Base-by-base conservation (phyloP, 1,140 invertebrate genomes). In the Lordiphosa mommai region DNA sequence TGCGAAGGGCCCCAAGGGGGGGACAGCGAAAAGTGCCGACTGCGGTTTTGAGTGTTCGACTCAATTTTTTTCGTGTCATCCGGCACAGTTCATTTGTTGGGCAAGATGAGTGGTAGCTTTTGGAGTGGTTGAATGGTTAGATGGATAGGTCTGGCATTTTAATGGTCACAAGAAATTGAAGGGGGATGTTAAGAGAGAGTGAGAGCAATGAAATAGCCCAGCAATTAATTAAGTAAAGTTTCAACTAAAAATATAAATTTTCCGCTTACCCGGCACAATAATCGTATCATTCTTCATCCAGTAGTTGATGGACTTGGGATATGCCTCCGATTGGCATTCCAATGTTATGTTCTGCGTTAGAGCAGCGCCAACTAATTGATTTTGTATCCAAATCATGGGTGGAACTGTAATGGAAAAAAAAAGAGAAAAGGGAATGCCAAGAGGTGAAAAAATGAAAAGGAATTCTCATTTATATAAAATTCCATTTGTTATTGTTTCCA, bases 271-370 rank as follows among this genome's bases (percentile, higher is more conserved):
- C 90, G 94, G 93, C 72, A 94, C 92, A 86, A 96, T 95, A 76
- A 95, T 95, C 84, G 94, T 93, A 51, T 94, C 93, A 72, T 94
- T 93, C 77, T 95, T 93, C 47, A 93, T 95, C 95, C 95, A 96
- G 88, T 95, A 96, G 89, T 96, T 95, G 64, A 96, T 96, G 43
- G 95, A 95, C 88, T 94, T 95, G 36, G 95, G 95, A 90, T 93
- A 96, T 32, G 95, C 95, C 90, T 96, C 95, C 9, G 95, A 96
- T 86, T 95, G 92, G 84, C 95, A 96, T 88, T 96, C 94, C 48
- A 96, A 89, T 17, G 92, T 93, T 47, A 89, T 88, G 61, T 92
- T 91, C 80, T 95, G 93, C n/a, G 92, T 93, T 79, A 94, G 92
- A 57, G 93, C 92, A 1, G 93, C 94, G 23, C 94, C 94, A 20